phyloP scores from a whole-genome alignment of 1,140 invertebrate species.

The Hyposmocoma kahamanoa region DNA sequence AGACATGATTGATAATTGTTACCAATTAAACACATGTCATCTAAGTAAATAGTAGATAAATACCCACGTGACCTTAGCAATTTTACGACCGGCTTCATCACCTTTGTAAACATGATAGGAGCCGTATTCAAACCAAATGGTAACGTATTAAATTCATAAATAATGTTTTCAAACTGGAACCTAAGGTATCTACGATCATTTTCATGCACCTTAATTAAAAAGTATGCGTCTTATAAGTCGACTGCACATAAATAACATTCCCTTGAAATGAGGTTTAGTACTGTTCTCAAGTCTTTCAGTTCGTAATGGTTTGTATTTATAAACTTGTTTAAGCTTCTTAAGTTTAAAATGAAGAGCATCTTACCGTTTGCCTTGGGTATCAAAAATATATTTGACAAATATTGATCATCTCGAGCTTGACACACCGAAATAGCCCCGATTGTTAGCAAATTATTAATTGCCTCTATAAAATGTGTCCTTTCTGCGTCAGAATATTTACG shows the following conservation, averaged over 20 bases:
- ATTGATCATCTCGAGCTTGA: background rate
- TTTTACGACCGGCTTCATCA: constrained; percentile 3
- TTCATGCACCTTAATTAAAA: background rate
- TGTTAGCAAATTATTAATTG: background rate
- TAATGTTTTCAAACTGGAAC: background rate
- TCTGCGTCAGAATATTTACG: background rate
- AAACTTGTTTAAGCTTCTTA: background rate
- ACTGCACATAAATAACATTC: background rate
- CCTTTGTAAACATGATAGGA: constrained; percentile 1
- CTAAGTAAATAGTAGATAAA: constrained; percentile 5
- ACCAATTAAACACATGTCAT: constrained; percentile 1
- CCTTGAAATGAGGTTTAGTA: background rate
- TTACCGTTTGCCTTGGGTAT: constrained; percentile 3
- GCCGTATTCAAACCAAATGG: constrained; percentile 5
- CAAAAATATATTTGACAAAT: background rate
- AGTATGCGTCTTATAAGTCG: background rate
- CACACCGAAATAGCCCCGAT: constrained; percentile 3
- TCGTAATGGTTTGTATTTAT: background rate
- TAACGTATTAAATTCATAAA: constrained; percentile 7
- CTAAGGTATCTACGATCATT: background rate
- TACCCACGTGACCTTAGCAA: background rate
- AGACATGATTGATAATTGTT: background rate
- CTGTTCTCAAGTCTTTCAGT: background rate
- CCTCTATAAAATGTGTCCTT: background rate
- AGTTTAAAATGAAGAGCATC: constrained; percentile 2